A percentile compares a stretch with the other conserved stretches of the same genome.
phyloP scores from a whole-genome alignment of 2,113 vertebrate species.

The Callopanchax toddi region DNA sequence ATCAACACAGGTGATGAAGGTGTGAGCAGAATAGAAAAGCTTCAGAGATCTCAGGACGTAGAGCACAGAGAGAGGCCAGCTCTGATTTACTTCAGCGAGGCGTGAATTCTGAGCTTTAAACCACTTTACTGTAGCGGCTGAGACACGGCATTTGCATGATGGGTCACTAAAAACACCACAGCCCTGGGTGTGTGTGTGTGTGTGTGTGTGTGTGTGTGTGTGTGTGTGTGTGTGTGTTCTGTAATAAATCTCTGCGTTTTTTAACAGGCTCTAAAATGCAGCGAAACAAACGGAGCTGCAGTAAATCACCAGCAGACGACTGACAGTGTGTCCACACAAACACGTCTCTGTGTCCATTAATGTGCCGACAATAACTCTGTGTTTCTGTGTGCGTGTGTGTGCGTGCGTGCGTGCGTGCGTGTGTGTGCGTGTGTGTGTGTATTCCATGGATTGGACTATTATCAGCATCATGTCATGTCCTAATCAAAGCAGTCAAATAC shows the following conservation, averaged over 20 bases:
- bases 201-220: too few species aligned
- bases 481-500: conserved; percentile 37
- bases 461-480: conserved; percentile 38
- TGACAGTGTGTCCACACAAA: neutral
- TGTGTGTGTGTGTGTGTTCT: neutral
- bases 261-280: conserved; percentile 60
- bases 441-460: conserved; percentile 46
- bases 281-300: conserved; percentile 38
- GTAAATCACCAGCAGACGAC: conserved; percentile 51
- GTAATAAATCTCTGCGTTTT: conserved; percentile 53
- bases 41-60: neutral
- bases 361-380: conserved; percentile 4
- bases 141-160: conserved; percentile 58
- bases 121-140: conserved; percentile 49
- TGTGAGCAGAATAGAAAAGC: neutral
- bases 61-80: neutral
- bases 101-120: conserved; percentile 43
- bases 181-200: neutral
- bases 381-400: conserved; percentile 11
- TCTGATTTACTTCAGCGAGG: conserved; percentile 51
- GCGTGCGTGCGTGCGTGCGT: conserved; percentile 9
- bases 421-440: conserved; percentile 17
- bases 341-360: neutral
- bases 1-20: neutral
- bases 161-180: conserved; percentile 42